Evolutionary conservation across 2,888 invertebrate genomes (phyloP), one percentile per base, ranked within the genome.

Genomic region (Keiferia lycopersicella): DNA sequence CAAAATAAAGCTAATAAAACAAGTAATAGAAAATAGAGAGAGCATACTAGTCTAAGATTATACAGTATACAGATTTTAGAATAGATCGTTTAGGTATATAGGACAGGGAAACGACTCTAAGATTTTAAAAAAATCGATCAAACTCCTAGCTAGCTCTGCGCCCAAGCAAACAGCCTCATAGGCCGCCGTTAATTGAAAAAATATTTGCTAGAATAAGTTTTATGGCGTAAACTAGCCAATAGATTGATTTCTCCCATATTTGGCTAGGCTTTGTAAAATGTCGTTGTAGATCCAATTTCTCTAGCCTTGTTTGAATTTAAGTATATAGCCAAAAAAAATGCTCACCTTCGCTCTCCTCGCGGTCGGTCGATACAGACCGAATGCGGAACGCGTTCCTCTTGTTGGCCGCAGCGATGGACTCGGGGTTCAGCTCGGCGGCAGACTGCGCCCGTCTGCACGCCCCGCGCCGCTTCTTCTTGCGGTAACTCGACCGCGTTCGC

Each of bases 381-480:
- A 92, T 91, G 56, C 92, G 90, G 68, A 94, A 94, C 0, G 94
- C 93, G 69, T 93, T 93, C 67, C 95, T 88, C 76, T 92, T 94
- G 72, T 93, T 93, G 1, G 95, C 94, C 0, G 94, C 94, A 3
- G 94, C 93, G 38, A 95, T 87, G 0, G 93, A 92, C 58, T 93
- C 92, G 14, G 93, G 92, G 71, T 94, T 93, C 71, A 95, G 90
- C 77, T 95, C 95, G 2, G 94, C 94, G 0, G 94, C 95, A 12
- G 95, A 95, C 80, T 94, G 95, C 26, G 95, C 93, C 65, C 95
- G 86, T 66, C 94, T 89, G 66, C 94, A 92, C n/a, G 93, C 92
- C 16, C 93, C 93, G 39, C 89, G 91, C 53, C 90, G 92, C 79
- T 93, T 93, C 79, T 91, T 92, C 82, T 91, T 91, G 75, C 88